A percentile compares a stretch with the other conserved stretches of the same genome.
phyloP scores from a whole-genome alignment of 2,113 vertebrate genomes.

The Nettapus auritus region DNA sequence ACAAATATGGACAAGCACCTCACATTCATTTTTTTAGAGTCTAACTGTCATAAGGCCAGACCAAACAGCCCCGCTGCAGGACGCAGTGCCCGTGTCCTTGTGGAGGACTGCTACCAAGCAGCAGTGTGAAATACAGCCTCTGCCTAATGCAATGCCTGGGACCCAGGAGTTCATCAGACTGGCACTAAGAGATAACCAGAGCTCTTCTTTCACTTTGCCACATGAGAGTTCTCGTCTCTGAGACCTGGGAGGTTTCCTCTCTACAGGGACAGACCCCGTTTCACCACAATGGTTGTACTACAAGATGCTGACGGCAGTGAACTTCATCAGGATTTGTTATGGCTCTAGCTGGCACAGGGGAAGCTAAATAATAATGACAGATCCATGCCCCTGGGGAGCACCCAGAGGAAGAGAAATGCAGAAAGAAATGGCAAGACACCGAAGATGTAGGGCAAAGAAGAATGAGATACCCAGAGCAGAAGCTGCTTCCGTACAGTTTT shows the following conservation, averaged over 20 bases:
- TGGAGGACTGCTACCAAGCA: background rate
- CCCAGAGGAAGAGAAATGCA: background rate
- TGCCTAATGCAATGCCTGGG: background rate
- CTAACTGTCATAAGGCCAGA: background rate
- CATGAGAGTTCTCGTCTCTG: background rate
- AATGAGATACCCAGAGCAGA: background rate
- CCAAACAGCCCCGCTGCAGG: background rate
- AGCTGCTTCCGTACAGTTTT: background rate
- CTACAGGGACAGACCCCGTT: background rate
- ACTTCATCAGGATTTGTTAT: slow-evolving; percentile 16
- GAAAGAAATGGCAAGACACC: background rate
- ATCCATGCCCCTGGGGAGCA: background rate
- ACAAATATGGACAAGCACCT: background rate
- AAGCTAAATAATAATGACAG: slow-evolving; percentile 28
- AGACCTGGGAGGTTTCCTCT: background rate
- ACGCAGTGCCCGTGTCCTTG: background rate
- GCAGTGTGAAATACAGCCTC: background rate
- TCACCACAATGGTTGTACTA: background rate
- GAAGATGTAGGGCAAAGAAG: background rate
- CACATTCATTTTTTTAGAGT: background rate
- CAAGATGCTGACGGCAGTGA: background rate
- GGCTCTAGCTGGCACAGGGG: background rate
- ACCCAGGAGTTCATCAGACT: background rate
- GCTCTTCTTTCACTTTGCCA: background rate
- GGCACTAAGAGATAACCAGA: background rate